These are phyloP conservation scores for Mormyrus iriodes DNA, from an alignment of 2,113 vertebrate species.

Conservation along the genomic window DNA sequence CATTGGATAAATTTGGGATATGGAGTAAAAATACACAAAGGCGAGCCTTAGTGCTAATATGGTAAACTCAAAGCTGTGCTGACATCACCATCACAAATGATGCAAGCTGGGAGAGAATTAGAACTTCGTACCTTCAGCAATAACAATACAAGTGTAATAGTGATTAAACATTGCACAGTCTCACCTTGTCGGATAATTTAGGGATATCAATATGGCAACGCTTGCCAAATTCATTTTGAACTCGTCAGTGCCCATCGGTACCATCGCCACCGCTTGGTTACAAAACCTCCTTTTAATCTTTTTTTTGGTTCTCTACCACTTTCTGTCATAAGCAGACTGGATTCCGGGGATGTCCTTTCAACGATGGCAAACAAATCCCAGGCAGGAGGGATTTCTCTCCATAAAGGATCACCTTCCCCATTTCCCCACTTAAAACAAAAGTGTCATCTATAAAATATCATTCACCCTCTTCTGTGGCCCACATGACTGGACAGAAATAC, in stretches of 20 bases:
- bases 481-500: background rate
- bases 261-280: background rate
- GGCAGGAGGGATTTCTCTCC: background rate
- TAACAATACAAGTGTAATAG: background rate
- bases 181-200: background rate
- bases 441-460: slow-evolving; percentile 9
- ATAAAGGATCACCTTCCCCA: background rate
- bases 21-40: background rate
- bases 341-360: background rate
- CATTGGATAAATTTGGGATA: background rate
- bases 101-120: slow-evolving; percentile 2
- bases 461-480: background rate
- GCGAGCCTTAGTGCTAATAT: background rate
- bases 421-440: slow-evolving; percentile 11
- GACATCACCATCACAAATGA: background rate
- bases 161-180: background rate
- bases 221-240: background rate
- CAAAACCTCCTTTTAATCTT: background rate
- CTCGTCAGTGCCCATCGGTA: background rate
- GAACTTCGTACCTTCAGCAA: background rate
- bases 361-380: background rate
- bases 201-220: background rate
- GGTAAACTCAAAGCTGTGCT: background rate
- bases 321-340: background rate
- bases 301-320: background rate